Evolutionary conservation across 2,113 vertebrate genomes (phyloP), one percentile per base, ranked within the genome.

Genomic region (Colius striatus): DNA sequence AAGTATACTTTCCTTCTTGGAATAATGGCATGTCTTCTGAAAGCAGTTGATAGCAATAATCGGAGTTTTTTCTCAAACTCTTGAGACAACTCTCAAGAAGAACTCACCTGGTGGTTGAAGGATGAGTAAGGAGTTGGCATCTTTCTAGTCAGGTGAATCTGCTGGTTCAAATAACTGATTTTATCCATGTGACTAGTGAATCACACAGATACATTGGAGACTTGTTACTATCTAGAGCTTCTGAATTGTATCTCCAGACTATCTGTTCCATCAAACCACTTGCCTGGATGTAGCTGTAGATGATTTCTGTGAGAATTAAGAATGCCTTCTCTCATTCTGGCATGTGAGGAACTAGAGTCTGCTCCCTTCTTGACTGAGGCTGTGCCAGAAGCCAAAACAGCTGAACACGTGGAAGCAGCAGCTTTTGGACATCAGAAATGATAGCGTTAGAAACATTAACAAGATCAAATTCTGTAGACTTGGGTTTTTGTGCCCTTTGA

Each of bases 341-440:
- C 95, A 97, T 96, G 94, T 80, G 68, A 96, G 90, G 93, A 97
- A 96, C 95, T 97, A 94, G 76, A 84, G 90, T 63, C 79, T 71
- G 61, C 41, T 90, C 75, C 48, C 43, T 82, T 60, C 30, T 7
- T 81, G 96, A 96, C 91, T 97, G 96, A 97, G 95, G 93, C 83
- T 81, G 94, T 97, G 96, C 96, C 95, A 96, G 95, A 3, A 96
- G 78, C 73, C 90, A 80, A 90, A 86, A 96, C 95, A 97, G 96
- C 95, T 96, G 95, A 94, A 78, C 90, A 43, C 47, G 10, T 90
- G 94, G 55, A 88, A 68, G 95, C 85, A 93, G 92, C 96, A 94
- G 95, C 92, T 93, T 63, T 57, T 77, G 90, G 93, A 73, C 96
- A 95, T 75, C 92, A 97, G 89, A 95, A 96, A 89, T 87, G 84